Evolutionary conservation across 2,888 invertebrate genomes (phyloP), one percentile per base, ranked within the genome.

Genomic region (Pachycephus smyrnensis): DNA sequence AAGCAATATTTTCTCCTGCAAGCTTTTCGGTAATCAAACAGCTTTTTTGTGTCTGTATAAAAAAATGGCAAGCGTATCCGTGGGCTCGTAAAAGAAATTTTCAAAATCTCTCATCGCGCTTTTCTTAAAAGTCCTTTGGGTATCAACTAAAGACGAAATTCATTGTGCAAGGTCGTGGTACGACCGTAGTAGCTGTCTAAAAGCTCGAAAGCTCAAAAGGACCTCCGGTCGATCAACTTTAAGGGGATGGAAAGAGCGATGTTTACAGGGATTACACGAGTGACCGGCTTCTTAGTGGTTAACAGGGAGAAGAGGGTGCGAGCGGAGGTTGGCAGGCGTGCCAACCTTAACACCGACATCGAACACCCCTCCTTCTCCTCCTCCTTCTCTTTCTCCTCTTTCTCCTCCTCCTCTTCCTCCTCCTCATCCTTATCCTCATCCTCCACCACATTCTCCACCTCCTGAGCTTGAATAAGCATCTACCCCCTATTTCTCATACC

Each of bases 241-340:
- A 55, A 55, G 55, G 55, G 55, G 55, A 55, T 9, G 55, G 55
- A 55, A 55, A 55, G 55, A 55, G 55, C 55, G 55, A 55, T 55
- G 55, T 55, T 23, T 55, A 55, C 23, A 55, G 55, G 55, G 82
- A 86, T 87, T 85, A 86, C 84, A 87, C 85, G 86, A 86, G 36
- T 81, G 85, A 84, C 79, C 78, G 83, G 74, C 40, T 55, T 55
- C 55, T 55, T 55, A 55, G 55, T 55, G 55, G 55, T 55, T 55
- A 55, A 55, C 55, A 55, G 55, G 55, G 55, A 55, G 55, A 55
- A 55, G 55, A 55, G 55, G 55, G 55, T 55, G 23, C 23, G 23
- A 55, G 55, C 23, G 23, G 55, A 55, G 55, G 55, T 55, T 55
- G 55, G 55, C 55, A 55, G 9, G 55, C 55, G 55, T 55, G 55